Evolutionary conservation across 2,888 invertebrate species (phyloP), one percentile per base, ranked within the genome.

Genomic region (Sinelater perroti): DNA sequence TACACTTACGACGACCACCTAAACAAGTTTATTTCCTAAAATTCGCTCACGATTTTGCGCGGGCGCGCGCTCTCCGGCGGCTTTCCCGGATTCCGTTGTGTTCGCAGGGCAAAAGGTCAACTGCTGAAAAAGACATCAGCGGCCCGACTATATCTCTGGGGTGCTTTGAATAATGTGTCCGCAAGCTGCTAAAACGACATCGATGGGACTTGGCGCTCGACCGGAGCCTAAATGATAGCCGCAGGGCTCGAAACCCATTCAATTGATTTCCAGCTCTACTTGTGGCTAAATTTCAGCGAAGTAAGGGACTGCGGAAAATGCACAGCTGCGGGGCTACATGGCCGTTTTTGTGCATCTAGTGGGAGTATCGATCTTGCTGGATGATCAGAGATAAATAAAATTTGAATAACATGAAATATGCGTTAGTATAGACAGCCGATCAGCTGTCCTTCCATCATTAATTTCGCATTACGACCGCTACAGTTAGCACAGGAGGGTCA

Each of bases 191-290:
- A 50, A 55, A 65, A 61, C 61, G 63, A 63, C 63, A 44, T 63
- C 60, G 55, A 60, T 62, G 62, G 59, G 62, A 53, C 52, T 58
- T 54, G 46, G 54, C 53, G 53, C 58, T 58, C 61, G 54, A 58
- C 61, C 63, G 63, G 60, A 63, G 62, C 57, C 63, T 66, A 67
- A 67, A 67, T 63, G 60, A 66, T 66, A 60, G 63, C 63, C 63
- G 36, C 33, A 18, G 52, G 58, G 60, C 56, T 49, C 31, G 54
- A 55, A 61, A 61, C 56, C 61, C 51, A 56, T 63, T 58, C 62
- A 63, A 67, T 65, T 65, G 65, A 64, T 63, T 42, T 44, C 26
- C 56, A 45, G 28, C 40, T 45, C 36, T 44, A 38, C 57, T 56
- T 46, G 51, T 51, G 33, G 31, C 46, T 46, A 46, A 46, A 46